phyloP scores from a whole-genome alignment of 2,888 invertebrate genomes.

The Eristalinus aeneus region DNA sequence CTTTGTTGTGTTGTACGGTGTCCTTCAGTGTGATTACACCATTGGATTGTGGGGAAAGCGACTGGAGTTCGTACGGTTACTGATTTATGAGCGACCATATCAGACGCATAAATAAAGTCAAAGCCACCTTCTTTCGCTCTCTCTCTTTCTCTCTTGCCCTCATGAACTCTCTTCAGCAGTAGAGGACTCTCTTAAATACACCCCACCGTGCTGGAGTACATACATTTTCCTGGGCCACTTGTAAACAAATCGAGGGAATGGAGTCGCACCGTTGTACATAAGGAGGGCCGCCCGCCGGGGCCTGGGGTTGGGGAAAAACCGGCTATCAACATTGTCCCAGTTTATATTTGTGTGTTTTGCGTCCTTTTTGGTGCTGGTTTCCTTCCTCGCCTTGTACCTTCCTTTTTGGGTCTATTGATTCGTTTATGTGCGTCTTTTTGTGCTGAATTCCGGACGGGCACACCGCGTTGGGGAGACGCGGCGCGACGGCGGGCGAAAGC shows the following conservation, averaged over 20 bases:
- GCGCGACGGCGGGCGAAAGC: constrained; percentile 19
- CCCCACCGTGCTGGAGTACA: not conserved
- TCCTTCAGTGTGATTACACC: constrained; percentile 27
- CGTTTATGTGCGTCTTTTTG: constrained; percentile 36
- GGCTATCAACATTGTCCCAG: constrained; percentile 40
- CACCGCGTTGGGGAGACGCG: not conserved
- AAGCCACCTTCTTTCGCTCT: not conserved
- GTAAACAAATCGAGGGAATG: constrained; percentile 5
- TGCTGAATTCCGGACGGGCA: constrained; percentile 7
- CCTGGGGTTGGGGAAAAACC: not conserved
- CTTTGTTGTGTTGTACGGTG: constrained; percentile 14
- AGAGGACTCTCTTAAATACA: not conserved
- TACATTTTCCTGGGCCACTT: constrained; percentile 29
- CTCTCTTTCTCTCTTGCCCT: not conserved
- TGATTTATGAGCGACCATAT: constrained; percentile 25
- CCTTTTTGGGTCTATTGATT: constrained; percentile 36
- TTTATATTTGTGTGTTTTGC: constrained; percentile 38
- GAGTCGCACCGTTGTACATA: not conserved
- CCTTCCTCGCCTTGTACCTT: not conserved
- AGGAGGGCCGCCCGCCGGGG: not conserved
- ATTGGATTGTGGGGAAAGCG: not conserved
- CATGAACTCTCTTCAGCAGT: not conserved
- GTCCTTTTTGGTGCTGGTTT: constrained; percentile 15
- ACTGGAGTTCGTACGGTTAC: not conserved
- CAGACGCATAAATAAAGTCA: constrained; percentile 50